These are phyloP conservation scores for Neuroscelio doddi DNA, from an alignment of 2,888 invertebrate genomes.

Conservation along the genomic window DNA sequence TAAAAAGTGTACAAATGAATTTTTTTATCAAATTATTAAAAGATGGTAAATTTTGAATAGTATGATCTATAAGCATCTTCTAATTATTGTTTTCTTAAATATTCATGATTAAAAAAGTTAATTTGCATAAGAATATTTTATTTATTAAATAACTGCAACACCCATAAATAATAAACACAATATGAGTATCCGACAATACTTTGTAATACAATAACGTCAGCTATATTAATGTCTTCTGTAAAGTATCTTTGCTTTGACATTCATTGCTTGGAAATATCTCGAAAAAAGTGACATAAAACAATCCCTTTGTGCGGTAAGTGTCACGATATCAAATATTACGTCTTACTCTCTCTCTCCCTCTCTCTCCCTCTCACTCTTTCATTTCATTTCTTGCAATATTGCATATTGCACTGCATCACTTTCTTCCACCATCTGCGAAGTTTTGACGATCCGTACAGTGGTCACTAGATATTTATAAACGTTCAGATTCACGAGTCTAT, in stretches of 20 bases:
- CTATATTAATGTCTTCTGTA: neutral
- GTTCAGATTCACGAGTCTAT: constrained; percentile 31
- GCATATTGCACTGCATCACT: constrained; percentile 31
- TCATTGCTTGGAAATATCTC: neutral
- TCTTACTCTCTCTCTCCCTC: neutral
- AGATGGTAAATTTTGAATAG: too few species aligned
- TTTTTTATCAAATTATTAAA: too few species aligned
- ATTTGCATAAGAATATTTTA: too few species aligned
- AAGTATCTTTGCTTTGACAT: neutral
- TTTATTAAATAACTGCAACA: too few species aligned
- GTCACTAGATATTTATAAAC: constrained; percentile 36
- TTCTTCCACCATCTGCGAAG: constrained; percentile 28
- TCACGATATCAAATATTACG: constrained; percentile 24
- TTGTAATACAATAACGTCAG: neutral
- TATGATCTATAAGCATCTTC: too few species aligned
- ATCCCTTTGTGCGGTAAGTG: constrained; percentile 11
- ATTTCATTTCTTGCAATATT: constrained; percentile 26
- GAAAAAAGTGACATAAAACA: neutral
- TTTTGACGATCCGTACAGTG: constrained; percentile 19
- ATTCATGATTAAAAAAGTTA: too few species aligned
- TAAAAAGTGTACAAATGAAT: too few species aligned
- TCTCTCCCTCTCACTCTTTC: constrained; percentile 1
- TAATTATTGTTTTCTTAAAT: too few species aligned
- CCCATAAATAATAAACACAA: too few species aligned
- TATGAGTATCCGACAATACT: neutral